Conservation (phyloP, 1,140 invertebrate species). For the Drosophila varians region DNA sequence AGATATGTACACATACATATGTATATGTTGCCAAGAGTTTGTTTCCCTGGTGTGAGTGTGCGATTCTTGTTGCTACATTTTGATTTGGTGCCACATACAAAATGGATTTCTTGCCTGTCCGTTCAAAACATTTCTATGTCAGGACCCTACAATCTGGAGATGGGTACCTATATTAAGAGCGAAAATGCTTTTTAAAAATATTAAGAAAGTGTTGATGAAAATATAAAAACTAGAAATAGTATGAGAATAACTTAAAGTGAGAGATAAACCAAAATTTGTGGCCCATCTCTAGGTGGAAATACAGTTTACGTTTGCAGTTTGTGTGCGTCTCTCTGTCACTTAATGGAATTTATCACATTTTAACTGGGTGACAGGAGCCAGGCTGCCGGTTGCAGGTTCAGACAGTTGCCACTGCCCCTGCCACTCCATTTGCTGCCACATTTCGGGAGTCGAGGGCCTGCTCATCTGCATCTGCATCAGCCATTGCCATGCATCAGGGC, state of each 20-base stretch:
- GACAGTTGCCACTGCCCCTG: conserved; percentile 6
- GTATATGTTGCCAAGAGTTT: background rate
- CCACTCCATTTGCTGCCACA: conserved; percentile 24
- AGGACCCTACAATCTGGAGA: conserved; percentile 13
- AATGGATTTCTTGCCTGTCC: conserved; percentile 70
- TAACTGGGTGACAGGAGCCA: conserved; percentile 75
- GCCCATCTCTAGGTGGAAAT: conserved; percentile 31
- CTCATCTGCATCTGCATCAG: conserved; percentile 40
- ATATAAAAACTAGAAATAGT: background rate
- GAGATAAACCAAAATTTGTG: background rate
- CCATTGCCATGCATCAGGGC: conserved; percentile 60
- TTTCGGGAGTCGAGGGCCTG: conserved; percentile 34
- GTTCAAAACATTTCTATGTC: conserved; percentile 47
- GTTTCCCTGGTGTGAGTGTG: conserved; percentile 7
- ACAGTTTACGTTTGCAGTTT: conserved; percentile 43
- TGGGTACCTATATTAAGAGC: background rate
- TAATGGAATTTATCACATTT: conserved; percentile 82
- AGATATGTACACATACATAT: conserved; percentile 9
- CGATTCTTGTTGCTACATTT: conserved; percentile 53
- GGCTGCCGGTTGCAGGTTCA: conserved; percentile 52
- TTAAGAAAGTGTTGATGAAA: background rate
- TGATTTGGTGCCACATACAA: conserved; percentile 66
- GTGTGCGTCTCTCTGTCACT: conserved; percentile 64
- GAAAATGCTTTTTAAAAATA: background rate
- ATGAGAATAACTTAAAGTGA: background rate